phyloP scores from a whole-genome alignment of 2,797 vertebrate species.

The Gymnopithys bicolor region DNA sequence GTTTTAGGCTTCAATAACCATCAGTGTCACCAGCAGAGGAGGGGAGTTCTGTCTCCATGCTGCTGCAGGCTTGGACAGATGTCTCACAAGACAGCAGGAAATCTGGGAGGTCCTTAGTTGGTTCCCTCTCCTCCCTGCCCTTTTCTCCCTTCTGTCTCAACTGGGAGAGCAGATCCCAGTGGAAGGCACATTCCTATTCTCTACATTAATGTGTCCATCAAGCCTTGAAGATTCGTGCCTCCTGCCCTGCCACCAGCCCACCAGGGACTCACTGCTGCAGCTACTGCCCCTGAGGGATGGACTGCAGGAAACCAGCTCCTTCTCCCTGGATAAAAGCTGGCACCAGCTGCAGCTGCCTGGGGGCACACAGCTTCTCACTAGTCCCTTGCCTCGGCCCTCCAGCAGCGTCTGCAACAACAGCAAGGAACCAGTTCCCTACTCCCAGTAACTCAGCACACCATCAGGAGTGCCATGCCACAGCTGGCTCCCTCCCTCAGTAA shows the following conservation, averaged over 20 bases:
- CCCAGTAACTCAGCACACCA: rapidly evolving
- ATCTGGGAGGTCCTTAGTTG: not conserved
- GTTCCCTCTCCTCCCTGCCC: not conserved
- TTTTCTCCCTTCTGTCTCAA: not conserved
- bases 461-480: not conserved
- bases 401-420: rapidly evolving
- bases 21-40: not conserved
- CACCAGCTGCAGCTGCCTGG: not conserved
- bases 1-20: not conserved
- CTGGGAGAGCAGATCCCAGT: not conserved
- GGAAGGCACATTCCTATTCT: not conserved
- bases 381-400: not conserved
- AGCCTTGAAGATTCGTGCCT: not conserved
- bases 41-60: not conserved
- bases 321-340: not conserved
- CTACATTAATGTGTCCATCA: not conserved
- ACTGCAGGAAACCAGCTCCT: not conserved
- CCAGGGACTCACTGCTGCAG: not conserved
- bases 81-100: not conserved
- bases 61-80: not conserved
- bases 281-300: not conserved
- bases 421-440: not conserved
- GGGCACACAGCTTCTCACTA: not conserved
- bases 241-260: not conserved
- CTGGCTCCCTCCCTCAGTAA: not conserved